phyloP scores from a whole-genome alignment of 2,797 vertebrate genomes.

The Onychomys arenicola region DNA sequence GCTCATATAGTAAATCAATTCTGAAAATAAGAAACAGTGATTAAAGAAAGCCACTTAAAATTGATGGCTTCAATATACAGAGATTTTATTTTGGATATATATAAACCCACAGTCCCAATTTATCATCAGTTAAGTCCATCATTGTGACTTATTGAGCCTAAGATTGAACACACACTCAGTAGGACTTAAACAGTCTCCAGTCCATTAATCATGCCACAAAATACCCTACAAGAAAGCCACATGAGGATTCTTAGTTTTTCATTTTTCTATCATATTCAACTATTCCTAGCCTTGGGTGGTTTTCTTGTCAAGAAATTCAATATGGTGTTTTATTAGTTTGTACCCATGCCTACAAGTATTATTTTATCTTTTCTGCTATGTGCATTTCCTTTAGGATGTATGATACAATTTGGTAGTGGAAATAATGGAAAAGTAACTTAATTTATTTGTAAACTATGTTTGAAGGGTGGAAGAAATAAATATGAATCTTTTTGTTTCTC shows the following conservation, averaged over 20 bases:
- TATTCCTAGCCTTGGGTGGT: constrained; percentile 50
- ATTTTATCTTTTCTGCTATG: constrained; percentile 65
- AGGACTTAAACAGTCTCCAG: not conserved
- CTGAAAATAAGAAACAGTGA: not conserved
- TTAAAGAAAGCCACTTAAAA: constrained; percentile 56
- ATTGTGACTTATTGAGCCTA: not conserved
- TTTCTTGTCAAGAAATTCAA: constrained; percentile 61
- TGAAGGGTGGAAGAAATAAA: constrained; percentile 67
- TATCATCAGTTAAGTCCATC: not conserved
- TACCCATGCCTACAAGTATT: constrained; percentile 49
- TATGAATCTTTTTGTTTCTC: constrained; percentile 46
- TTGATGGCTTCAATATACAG: not conserved
- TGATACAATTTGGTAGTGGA: constrained; percentile 46
- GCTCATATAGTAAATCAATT: not conserved
- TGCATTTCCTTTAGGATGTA: constrained; percentile 65
- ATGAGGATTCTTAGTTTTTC: constrained; percentile 14
- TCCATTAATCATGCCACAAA: constrained; percentile 63
- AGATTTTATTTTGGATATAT: not conserved
- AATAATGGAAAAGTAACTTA: constrained; percentile 64
- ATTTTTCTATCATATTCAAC: constrained; percentile 57
- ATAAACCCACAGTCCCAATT: not conserved
- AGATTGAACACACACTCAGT: not conserved
- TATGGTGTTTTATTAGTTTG: constrained; percentile 71
- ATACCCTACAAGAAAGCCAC: not conserved
- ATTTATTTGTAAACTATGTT: constrained; percentile 76